Conservation (phyloP, 1,140 invertebrate genomes). For the Bombus cullumanus region DNA sequence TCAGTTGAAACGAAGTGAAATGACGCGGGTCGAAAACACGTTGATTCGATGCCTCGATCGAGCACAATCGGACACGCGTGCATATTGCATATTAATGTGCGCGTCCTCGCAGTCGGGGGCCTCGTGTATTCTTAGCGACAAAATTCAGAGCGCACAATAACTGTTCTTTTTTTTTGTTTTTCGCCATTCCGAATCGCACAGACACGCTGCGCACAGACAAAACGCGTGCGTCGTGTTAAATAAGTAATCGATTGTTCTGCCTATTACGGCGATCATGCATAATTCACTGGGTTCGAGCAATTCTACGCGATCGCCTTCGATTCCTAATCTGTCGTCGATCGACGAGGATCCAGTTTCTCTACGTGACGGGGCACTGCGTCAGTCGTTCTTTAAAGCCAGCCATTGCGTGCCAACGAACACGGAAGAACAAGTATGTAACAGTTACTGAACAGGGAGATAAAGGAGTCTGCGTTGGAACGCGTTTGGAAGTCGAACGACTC, state of each 20-base stretch:
- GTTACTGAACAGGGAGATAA: slow-evolving; percentile 5
- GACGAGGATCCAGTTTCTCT: slow-evolving; percentile 3
- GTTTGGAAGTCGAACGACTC: background rate
- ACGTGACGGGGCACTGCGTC: background rate
- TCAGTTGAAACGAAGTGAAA: background rate
- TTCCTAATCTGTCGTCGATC: slow-evolving; percentile 2
- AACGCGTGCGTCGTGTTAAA: background rate
- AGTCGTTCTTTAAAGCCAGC: background rate
- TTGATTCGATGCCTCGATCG: background rate
- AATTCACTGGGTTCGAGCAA: slow-evolving; percentile 6
- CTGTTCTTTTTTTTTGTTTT: background rate
- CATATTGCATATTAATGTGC: too few species aligned
- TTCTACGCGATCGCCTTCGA: background rate
- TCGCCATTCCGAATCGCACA: too few species aligned
- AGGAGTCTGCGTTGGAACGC: background rate
- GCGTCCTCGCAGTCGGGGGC: too few species aligned
- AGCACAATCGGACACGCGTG: background rate
- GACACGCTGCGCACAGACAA: background rate
- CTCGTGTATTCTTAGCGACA: background rate
- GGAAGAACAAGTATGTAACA: background rate
- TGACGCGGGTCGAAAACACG: background rate
- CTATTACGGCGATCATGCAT: slow-evolving; percentile 22
- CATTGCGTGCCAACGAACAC: background rate
- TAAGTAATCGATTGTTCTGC: slow-evolving; percentile 2
- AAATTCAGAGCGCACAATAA: background rate